Evolutionary conservation across 2,113 vertebrate species (phyloP).

Genomic region (Rhinoptilus africanus): DNA sequence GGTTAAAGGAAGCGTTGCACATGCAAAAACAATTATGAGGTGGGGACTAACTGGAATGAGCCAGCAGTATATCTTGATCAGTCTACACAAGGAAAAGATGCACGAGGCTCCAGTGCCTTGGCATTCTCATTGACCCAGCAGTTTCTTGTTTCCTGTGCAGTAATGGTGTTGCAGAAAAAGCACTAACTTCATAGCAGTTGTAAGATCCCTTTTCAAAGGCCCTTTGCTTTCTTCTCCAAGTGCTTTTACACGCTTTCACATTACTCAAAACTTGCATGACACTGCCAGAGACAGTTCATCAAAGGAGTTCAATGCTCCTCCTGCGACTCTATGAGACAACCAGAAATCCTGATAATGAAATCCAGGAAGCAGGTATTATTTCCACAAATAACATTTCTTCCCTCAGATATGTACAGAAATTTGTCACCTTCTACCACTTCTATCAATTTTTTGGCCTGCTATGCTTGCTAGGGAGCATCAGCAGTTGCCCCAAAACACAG

Average conservation of each 20-base stretch:
- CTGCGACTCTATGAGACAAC: background rate
- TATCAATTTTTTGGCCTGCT: background rate
- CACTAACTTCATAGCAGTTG: fast-evolving
- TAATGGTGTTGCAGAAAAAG: background rate
- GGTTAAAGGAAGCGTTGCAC: background rate
- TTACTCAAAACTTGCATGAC: background rate
- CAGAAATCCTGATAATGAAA: background rate
- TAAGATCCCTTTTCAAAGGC: background rate
- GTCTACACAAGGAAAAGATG: background rate
- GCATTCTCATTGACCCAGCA: background rate
- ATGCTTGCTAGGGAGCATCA: background rate
- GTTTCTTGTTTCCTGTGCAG: background rate
- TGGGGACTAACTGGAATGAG: background rate
- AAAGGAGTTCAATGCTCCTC: background rate
- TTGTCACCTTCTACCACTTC: background rate
- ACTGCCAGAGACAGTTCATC: background rate
- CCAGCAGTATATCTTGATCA: background rate
- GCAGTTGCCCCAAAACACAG: background rate
- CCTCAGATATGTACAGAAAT: background rate
- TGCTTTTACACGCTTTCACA: background rate
- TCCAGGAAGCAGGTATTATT: background rate
- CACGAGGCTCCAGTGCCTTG: background rate
- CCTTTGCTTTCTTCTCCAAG: background rate
- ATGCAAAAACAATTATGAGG: background rate
- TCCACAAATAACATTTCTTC: background rate